Percentiles rank a stretch among this genome's conserved stretches.
These are phyloP conservation scores for Felis chaus DNA, from an alignment of 2,113 vertebrate species.

Conservation along the genomic window DNA sequence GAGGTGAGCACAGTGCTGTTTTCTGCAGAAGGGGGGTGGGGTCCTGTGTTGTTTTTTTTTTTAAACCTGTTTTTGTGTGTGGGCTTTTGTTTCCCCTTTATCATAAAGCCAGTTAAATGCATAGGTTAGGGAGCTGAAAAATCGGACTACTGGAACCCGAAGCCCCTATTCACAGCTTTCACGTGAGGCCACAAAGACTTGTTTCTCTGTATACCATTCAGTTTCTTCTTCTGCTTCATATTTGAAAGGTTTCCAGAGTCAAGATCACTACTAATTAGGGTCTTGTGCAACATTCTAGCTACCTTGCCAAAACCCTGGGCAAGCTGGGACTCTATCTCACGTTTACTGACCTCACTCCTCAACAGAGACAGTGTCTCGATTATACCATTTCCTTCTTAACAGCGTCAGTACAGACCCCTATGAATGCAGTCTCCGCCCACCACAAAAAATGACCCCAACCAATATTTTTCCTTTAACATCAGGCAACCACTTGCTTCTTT, in stretches of 20 bases:
- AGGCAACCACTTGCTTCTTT: neutral
- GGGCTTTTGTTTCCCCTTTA: neutral
- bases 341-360: neutral
- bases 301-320: neutral
- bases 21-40: neutral
- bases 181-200: neutral
- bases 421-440: neutral
- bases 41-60: neutral
- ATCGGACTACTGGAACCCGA: neutral
- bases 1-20: neutral
- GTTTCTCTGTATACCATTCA: neutral
- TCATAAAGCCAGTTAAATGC: neutral
- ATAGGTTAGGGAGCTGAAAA: neutral
- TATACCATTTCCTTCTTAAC: neutral
- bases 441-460: neutral
- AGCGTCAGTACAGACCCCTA: neutral
- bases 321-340: neutral
- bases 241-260: slow-evolving; percentile 29
- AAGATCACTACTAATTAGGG: slow-evolving; percentile 28
- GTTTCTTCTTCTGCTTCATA: slow-evolving; percentile 32
- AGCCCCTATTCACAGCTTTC: neutral
- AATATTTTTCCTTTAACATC: neutral
- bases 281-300: neutral
- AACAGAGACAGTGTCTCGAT: neutral
- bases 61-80: neutral